A percentile compares a stretch with the other conserved stretches of the same genome.
phyloP scores from a whole-genome alignment of 1,140 invertebrate species.

The Drosophila subpulchrella region DNA sequence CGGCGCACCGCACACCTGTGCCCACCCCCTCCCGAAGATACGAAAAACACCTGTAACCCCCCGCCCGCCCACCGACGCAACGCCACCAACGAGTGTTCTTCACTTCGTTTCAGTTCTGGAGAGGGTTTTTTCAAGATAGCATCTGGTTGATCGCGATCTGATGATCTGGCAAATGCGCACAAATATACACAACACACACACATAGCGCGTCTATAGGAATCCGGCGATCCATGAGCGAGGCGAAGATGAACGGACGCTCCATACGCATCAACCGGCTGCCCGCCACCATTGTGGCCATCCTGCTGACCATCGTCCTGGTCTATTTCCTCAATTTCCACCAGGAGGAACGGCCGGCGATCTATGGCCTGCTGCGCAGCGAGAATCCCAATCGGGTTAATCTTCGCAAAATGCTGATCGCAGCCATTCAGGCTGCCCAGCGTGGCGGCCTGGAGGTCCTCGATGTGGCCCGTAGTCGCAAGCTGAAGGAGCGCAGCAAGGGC shows the following conservation, averaged over 20 bases:
- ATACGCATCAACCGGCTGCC: constrained; percentile 80
- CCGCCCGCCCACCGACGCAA: constrained; percentile 4
- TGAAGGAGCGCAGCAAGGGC: constrained; percentile 92
- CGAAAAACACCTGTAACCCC: neutral
- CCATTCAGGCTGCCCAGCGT: constrained; percentile 91
- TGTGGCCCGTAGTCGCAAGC: constrained; percentile 86
- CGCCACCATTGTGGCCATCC: constrained; percentile 66
- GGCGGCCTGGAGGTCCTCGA: constrained; percentile 91
- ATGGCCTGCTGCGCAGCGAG: constrained; percentile 76
- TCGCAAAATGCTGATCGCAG: constrained; percentile 89
- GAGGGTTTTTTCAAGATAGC: constrained; percentile 6
- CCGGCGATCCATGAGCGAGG: constrained; percentile 25
- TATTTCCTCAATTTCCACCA: constrained; percentile 76
- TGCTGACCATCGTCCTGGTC: constrained; percentile 65
- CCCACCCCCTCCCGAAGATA: neutral
- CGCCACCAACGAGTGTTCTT: constrained; percentile 1
- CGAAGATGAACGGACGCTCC: constrained; percentile 77
- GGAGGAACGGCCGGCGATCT: constrained; percentile 73
- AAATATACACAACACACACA: too few species aligned
- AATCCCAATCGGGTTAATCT: constrained; percentile 87
- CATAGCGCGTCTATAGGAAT: neutral
- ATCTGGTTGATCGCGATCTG: constrained; percentile 15
- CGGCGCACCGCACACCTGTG: neutral
- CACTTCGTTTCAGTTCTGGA: constrained; percentile 5
- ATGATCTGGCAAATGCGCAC: constrained; percentile 30